phyloP scores from a whole-genome alignment of 2,113 vertebrate species.

The Tragelaphus imberbis region DNA sequence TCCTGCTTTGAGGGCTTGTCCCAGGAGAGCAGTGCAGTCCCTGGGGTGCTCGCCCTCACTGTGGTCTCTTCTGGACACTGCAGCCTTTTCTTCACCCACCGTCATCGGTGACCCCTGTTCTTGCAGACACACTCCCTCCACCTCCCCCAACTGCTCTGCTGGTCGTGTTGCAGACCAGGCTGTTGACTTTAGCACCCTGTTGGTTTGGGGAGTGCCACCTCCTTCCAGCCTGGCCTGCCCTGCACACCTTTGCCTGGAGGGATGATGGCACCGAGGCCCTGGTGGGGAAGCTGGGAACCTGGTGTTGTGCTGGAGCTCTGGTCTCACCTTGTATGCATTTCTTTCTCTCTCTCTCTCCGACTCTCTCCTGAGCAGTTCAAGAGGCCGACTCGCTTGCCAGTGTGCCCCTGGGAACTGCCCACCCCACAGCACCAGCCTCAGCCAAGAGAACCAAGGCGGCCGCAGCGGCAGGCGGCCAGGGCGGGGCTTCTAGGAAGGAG shows the following conservation, averaged over 20 bases:
- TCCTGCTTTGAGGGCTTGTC: background rate
- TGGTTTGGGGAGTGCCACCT: background rate
- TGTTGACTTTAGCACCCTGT: background rate
- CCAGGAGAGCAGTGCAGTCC: rapidly evolving
- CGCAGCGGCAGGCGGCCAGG: constrained; percentile 87
- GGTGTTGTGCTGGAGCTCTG: background rate
- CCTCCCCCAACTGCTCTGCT: background rate
- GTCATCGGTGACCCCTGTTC: background rate
- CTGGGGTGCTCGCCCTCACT: background rate
- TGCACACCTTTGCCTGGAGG: background rate
- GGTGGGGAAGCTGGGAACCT: background rate
- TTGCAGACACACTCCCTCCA: background rate
- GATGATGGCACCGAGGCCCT: background rate
- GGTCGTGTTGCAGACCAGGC: background rate
- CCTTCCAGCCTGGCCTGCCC: background rate
- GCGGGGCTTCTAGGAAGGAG: constrained; percentile 92
- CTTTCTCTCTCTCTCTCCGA: background rate
- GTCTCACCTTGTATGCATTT: background rate
- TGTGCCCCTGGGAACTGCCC: constrained; percentile 82
- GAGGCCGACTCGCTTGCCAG: constrained; percentile 93
- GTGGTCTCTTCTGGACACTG: background rate
- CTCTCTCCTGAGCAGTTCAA: constrained; percentile 87
- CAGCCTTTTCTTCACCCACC: background rate
- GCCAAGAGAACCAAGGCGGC: constrained; percentile 91
- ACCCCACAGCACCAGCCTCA: constrained; percentile 86